A percentile compares a stretch with the other conserved stretches of the same genome.
Conservation (phyloP, 2,888 invertebrate genomes). For the Encarsia formosa region DNA sequence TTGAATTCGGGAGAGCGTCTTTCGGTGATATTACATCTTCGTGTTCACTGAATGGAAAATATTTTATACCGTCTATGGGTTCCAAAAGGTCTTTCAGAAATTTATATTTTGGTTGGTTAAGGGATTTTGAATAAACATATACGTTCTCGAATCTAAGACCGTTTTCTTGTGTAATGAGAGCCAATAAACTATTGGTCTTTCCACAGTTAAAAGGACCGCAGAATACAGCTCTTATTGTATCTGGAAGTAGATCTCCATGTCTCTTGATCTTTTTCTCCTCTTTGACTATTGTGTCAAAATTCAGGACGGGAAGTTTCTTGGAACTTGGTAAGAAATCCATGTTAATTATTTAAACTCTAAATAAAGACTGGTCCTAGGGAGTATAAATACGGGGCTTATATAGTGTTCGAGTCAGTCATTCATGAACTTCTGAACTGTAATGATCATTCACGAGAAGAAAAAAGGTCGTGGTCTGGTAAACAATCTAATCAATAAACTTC, state of each 20-base stretch:
- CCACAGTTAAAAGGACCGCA: constrained; percentile 5
- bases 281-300: constrained; percentile 1
- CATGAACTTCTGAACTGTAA: not conserved
- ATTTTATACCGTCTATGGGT: too few relatives aligned
- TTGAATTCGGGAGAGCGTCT: constrained; percentile 6
- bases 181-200: not conserved
- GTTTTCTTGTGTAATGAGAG: constrained; percentile 1
- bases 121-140: not conserved
- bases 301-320: not conserved
- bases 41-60: constrained; percentile 16
- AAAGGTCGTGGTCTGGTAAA: not conserved
- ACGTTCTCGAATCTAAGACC: constrained; percentile 7
- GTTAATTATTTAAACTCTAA: constrained; percentile 1
- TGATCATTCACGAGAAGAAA: not conserved
- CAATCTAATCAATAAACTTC: constrained; percentile 25
- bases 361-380: not conserved
- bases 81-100: too few relatives aligned
- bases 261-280: not conserved
- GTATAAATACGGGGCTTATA: not conserved
- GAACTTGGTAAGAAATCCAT: not conserved
- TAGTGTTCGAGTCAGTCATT: not conserved
- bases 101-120: constrained; percentile 8
- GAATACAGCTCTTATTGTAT: constrained; percentile 6
- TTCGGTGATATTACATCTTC: constrained; percentile 12
- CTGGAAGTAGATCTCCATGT: constrained; percentile 4